Base-by-base conservation (phyloP, 2,888 invertebrate species). In the Lathronympha strigana region DNA sequence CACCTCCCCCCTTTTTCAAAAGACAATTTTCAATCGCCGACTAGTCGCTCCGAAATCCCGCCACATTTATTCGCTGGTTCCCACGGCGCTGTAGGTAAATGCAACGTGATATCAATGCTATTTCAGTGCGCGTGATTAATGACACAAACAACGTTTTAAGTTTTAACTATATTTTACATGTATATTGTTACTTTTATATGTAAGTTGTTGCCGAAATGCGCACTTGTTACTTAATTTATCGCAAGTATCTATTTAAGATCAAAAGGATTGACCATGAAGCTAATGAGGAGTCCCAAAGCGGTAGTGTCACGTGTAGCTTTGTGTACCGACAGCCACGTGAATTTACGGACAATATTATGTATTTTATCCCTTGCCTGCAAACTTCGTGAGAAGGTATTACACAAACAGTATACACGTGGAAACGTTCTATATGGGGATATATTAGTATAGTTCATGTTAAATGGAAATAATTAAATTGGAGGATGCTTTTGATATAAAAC, bases 281-380 rank as follows among this genome's bases (percentile, higher is more conserved):
- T 15, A 21, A 21, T 40, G 28, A 28, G 15, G 9, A 40, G 15
- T 17, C 23, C 9, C 17, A 23, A n/a, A 23, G 21, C 45, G 33
- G n/a, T n/a, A 17, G 13, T 15, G 19, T 43, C 82, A 83, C 82
- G 81, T 85, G 82, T 72, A 70, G 71, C 73, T 80, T 85, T 85
- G 76, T 84, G 82, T 79, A 72, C 78, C 71, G 72, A 47, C 69
- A 67, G 77, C 69, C 76, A 78, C 77, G 78, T 82, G 80, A 79
- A 77, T 72, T 73, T 63, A 61, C 68, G 66, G 75, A 79, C 81
- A 74, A 79, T 72, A 53, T 69, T 71, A 74, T 72, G 71, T 57
- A 53, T 66, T 67, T 67, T 62, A 68, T 67, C 68, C 43, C 31
- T 23, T 23, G 23, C 58, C 36, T 50, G 28, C 50, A 50, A 51